Percentiles rank a stretch among this genome's conserved stretches.
Conservation (phyloP, 1,140 invertebrate genomes). For the Drosophila malerkotliana region DNA sequence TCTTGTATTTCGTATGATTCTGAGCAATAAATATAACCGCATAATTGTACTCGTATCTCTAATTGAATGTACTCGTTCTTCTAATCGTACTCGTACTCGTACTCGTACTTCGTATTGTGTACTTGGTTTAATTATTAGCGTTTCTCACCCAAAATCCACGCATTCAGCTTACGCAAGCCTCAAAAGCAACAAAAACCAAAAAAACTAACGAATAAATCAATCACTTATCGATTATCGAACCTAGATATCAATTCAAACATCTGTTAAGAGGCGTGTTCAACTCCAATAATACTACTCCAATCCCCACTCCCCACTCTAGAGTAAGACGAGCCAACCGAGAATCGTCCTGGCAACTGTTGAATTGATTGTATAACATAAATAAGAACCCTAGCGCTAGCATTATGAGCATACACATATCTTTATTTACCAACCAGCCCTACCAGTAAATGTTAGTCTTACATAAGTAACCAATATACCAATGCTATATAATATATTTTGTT, state of each 20-base stretch:
- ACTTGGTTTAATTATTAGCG: conserved; percentile 64
- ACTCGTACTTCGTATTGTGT: conserved; percentile 50
- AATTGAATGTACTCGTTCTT: conserved; percentile 57
- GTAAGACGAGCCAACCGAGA: conserved; percentile 46
- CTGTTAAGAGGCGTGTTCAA: conserved; percentile 40
- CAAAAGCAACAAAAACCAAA: conserved; percentile 21
- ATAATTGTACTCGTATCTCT: conserved; percentile 49
- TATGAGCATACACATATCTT: conserved; percentile 5
- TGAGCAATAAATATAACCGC: conserved; percentile 65
- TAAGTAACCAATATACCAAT: conserved; percentile 20
- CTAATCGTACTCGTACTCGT: conserved; percentile 64
- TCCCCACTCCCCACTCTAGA: conserved; percentile 29
- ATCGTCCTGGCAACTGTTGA: conserved; percentile 48
- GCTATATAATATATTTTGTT: conserved; percentile 27
- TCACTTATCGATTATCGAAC: background rate
- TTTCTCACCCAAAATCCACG: conserved; percentile 61
- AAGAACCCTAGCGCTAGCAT: conserved; percentile 49
- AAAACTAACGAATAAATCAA: conserved; percentile 30
- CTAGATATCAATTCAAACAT: conserved; percentile 39
- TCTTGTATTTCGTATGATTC: conserved; percentile 75
- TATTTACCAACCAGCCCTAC: conserved; percentile 29
- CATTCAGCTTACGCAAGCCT: conserved; percentile 51
- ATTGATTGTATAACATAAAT: conserved; percentile 52
- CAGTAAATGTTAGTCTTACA: conserved; percentile 43
- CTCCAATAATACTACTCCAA: conserved; percentile 25